Evolutionary conservation across 2,888 invertebrate genomes (phyloP), one percentile per base, ranked within the genome.

Genomic region (Cephus runcator): DNA sequence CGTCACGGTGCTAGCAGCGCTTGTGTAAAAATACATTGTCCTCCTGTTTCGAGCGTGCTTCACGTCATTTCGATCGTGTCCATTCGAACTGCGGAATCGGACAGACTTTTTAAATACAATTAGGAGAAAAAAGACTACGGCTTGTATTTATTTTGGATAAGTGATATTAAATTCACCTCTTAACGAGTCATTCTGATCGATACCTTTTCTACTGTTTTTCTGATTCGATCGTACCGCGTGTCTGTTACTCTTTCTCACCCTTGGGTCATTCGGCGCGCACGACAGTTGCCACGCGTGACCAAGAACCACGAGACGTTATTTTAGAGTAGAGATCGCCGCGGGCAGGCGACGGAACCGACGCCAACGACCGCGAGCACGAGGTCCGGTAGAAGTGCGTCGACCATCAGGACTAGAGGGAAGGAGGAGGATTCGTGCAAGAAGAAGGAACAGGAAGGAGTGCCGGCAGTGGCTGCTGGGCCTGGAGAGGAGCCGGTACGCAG

Each of bases 21-120:
- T 31, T 12, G 71, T 71, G 71, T 71, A 71, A 71, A 71, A 71
- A 71, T 71, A 71, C 31, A 71, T 71, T 71, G 71, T 71, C 71
- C 34, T 33, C 71, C 56, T 23, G 56, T 56, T 56, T 56, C 9
- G 56, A 23, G 56, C 23, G 56, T 56, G 23, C 56, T 56, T 56
- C 56, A 56, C 56, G 56, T 15, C 23, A 56, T 56, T 56, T 23
- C 23, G 56, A 56, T 56, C 56, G 56, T 56, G 56, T 23, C 23
- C 23, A 23, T 23, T 56, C 56, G 56, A 56, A 56, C 23, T 56
- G 56, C 56, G 56, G 23, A 56, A 56, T 56, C 23, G 56, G 56
- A 23, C 56, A 23, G 56, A 56, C 56, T 56, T 56, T 56, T 56
- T 56, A 56, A 56, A 56, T 56, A 56, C 56, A 9, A 15, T 56